Evolutionary conservation across 1,140 invertebrate genomes (phyloP), one percentile per base, ranked within the genome.

Genomic region (Drosophila truncata): DNA sequence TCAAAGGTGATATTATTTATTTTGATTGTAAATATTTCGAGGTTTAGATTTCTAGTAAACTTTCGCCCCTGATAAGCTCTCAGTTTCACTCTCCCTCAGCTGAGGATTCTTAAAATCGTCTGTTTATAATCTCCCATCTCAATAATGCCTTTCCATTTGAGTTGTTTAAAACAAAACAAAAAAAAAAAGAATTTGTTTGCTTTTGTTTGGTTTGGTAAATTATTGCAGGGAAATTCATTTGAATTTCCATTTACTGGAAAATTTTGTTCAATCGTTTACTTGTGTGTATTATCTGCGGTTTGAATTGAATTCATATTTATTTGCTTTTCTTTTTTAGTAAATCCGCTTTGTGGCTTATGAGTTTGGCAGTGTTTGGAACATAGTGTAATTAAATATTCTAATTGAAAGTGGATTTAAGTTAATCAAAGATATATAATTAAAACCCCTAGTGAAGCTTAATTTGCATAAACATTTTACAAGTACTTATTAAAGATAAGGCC

Each of bases 211-310:
- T 37, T 69, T n/a, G n/a, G n/a, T 76, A 78, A 69, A 78, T 58
- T 49, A 67, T 69, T 42, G 52, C 23, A 39, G 4, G 29, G 23
- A 44, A 55, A 58, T 42, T 77, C 60, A 29, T 59, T 35, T 41
- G 70, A 77, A 60, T 59, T 58, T 77, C 42, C 23, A 61, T 67
- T 78, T 25, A 35, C 9, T 44, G 74, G 57, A 72, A 72, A 72
- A 72, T 60, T 62, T 25, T 41, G 39, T 25, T 52, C n/a, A 39
- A 37, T 47, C 41, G n/a, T 29, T 46, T 66, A 47, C 27, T 47
- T 33, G 16, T 49, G 18, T 29, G 33, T 10, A 69, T 49, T 47
- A 23, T 18, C 25, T 72, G 52, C 20, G 50, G 52, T 47, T 59
- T 33, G 16, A 11, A 49, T 70, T 41, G n/a, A 16, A 67, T 44